Evolutionary conservation across 2,888 invertebrate species (phyloP), one percentile per base, ranked within the genome.

Genomic region (Branchinecta sandiegonensis): DNA sequence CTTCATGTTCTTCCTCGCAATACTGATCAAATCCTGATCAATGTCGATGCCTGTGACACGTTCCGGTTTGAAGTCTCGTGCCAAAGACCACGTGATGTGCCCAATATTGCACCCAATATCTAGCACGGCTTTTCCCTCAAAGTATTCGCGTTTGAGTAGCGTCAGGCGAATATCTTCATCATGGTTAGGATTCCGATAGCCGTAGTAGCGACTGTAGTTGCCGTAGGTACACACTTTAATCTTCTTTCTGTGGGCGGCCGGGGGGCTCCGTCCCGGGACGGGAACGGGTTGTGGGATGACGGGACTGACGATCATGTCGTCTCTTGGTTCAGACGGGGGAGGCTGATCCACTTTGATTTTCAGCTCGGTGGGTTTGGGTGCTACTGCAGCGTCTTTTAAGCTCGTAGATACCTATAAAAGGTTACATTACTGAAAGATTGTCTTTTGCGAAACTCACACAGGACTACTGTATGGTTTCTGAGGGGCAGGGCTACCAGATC

Each of bases 21-120:
- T 83, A 67, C 84, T 82, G 66, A 97, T 88, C 72, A 99, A 82
- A 73, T 86, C 85, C 46, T 85, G 83, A 80, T 99, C 97, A 73
- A 99, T 96, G 77, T 99, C 97, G 73, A 97, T 87, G 70, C 97
- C 99, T 69, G 90, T 83, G 69, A 96, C 88, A 72, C 88, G 88
- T 71, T 85, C 85, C 4, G 96, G 94, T 48, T 85, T 83, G 73
- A 91, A 86, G 74, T 92, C 89, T 71, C 89, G 83, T 0, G 94
- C 97, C 66, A 99, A 84, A 0, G 89, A 86, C 63, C 96, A 83
- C 11, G 97, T 94, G 73, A 99, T 85, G 77, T 94, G 92, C 1
- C 99, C 99, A 71, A 93, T 89, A 79, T 99, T 99, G 79, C 97
- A 99, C 14, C 99, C 99, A 76, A 99, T 89, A 77, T 99, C 99